Conservation (phyloP, 2,888 invertebrate species). For the Chironomus tentans region DNA sequence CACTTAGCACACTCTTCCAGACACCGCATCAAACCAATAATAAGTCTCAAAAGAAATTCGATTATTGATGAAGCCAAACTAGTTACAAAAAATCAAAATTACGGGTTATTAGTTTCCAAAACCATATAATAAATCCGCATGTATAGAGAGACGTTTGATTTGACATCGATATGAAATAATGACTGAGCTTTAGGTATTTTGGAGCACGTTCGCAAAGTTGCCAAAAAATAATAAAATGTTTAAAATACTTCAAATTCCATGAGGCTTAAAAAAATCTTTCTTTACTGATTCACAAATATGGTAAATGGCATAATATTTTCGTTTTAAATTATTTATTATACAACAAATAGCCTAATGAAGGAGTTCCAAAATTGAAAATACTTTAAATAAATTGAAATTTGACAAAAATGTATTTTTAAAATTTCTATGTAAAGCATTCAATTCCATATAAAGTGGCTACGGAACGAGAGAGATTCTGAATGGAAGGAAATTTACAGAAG, state of each 20-base stretch:
- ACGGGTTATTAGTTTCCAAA: constrained; percentile 5
- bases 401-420: too few relatives aligned
- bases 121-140: not conserved
- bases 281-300: not conserved
- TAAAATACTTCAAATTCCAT: not conserved
- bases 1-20: too few relatives aligned
- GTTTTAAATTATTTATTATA: too few relatives aligned
- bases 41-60: too few relatives aligned
- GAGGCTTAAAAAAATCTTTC: not conserved
- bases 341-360: too few relatives aligned
- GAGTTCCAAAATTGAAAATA: too few relatives aligned
- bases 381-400: too few relatives aligned
- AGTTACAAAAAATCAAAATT: not conserved
- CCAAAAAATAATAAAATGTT: not conserved
- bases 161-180: constrained; percentile 10
- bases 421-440: too few relatives aligned
- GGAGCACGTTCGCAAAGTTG: not conserved
- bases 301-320: not conserved
- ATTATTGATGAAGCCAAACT: not conserved
- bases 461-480: too few relatives aligned
- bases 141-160: not conserved
- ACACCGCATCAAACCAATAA: too few relatives aligned
- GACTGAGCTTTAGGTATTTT: not conserved
- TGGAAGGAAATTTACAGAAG: too few relatives aligned
- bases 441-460: too few relatives aligned